Conservation (phyloP, 2,888 invertebrate species). For the Drosophila buzzatii region DNA sequence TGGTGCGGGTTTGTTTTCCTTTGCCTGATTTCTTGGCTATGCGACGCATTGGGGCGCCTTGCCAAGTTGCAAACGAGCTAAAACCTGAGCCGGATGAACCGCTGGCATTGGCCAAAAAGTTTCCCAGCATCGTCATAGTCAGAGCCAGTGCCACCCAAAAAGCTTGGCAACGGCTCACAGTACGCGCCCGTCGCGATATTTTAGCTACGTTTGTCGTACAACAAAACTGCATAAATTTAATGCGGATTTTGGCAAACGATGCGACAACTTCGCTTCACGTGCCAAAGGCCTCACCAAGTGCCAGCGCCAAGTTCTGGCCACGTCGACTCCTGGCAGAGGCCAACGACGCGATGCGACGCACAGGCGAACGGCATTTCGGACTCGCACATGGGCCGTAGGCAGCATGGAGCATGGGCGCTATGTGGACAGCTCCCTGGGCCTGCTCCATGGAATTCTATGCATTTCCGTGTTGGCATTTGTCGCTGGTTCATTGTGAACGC, state of each 20-base stretch:
- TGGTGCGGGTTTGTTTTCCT: slow-evolving; percentile 61
- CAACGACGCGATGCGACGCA: slow-evolving; percentile 39
- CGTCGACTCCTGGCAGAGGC: slow-evolving; percentile 14
- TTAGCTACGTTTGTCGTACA: slow-evolving; percentile 65
- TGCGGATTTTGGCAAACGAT: slow-evolving; percentile 82
- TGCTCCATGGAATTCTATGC: slow-evolving; percentile 69
- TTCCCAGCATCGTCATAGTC: slow-evolving; percentile 59
- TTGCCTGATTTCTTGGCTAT: slow-evolving; percentile 66
- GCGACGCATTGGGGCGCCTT: slow-evolving; percentile 36
- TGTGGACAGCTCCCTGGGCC: slow-evolving; percentile 34
- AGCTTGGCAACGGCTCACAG: slow-evolving; percentile 61
- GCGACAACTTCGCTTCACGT: slow-evolving; percentile 71
- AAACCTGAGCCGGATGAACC: slow-evolving; percentile 75
- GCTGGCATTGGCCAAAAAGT: slow-evolving; percentile 44
- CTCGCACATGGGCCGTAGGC: slow-evolving; percentile 4
- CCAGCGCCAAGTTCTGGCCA: slow-evolving; percentile 39
- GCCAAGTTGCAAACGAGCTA: slow-evolving; percentile 60
- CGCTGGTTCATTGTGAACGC: slow-evolving; percentile 66
- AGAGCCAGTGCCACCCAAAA: slow-evolving; percentile 52
- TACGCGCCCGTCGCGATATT: slow-evolving; percentile 59
- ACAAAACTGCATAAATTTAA: slow-evolving; percentile 83
- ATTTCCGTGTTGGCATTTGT: slow-evolving; percentile 81
- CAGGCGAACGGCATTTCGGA: slow-evolving; percentile 41
- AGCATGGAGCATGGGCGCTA: background rate
- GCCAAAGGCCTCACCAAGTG: slow-evolving; percentile 51